Evolutionary conservation across 2,113 vertebrate species (phyloP).

Genomic region (Calidris pygmaea): DNA sequence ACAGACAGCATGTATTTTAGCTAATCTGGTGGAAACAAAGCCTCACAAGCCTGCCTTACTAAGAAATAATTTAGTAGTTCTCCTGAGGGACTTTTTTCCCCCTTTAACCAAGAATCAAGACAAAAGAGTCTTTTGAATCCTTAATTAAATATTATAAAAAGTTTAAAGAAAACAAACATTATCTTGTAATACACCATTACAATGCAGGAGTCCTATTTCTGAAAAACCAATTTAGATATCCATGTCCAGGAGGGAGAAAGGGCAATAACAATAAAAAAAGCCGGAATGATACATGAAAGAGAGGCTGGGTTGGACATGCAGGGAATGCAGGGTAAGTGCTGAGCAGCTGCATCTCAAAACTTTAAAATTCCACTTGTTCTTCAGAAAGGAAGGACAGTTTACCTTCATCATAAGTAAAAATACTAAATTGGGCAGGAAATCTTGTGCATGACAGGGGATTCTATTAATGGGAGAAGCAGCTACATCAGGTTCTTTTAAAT

Average conservation of each 20-base stretch:
- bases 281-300: neutral
- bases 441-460: neutral
- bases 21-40: conserved; percentile 57
- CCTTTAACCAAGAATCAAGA: conserved; percentile 52
- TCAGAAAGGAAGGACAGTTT: neutral
- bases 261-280: neutral
- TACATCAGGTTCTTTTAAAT: neutral
- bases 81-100: neutral
- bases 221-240: conserved; percentile 17
- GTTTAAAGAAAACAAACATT: conserved; percentile 30
- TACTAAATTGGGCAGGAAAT: fast-evolving
- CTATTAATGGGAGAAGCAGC: neutral
- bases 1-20: conserved; percentile 42
- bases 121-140: conserved; percentile 23
- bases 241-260: neutral
- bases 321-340: neutral
- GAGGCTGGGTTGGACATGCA: neutral
- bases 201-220: neutral
- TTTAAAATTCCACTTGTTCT: neutral
- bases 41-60: neutral
- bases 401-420: neutral
- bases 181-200: neutral
- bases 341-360: neutral
- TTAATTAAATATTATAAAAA: conserved; percentile 62
- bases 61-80: conserved; percentile 58